These are phyloP conservation scores for Adineta ricciae DNA, from an alignment of 2,888 invertebrate species.

Conservation along the genomic window DNA sequence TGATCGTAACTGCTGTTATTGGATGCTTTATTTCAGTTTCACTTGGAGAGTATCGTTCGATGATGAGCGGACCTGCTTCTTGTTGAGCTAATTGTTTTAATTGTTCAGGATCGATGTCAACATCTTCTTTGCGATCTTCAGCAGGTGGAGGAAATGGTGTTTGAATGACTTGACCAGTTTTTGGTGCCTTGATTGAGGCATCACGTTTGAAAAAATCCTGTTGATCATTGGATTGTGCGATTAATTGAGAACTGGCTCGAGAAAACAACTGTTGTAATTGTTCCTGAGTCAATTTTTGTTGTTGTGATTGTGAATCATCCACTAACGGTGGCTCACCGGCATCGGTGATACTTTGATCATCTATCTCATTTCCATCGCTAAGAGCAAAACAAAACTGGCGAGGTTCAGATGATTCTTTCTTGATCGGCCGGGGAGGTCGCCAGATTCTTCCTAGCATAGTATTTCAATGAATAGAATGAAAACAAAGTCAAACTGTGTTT, in stretches of 20 bases:
- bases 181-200: neutral
- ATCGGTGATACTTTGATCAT: too few species aligned
- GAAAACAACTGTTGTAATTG: constrained; percentile 1
- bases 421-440: too few species aligned
- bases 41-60: constrained; percentile 9
- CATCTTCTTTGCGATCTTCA: neutral
- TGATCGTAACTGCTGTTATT: neutral
- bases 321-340: too few species aligned
- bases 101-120: neutral
- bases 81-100: constrained; percentile 2
- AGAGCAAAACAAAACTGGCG: too few species aligned
- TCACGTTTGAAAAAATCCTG: constrained; percentile 13
- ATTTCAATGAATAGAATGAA: too few species aligned
- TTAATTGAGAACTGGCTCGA: neutral
- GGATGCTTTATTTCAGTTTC: neutral
- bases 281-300: neutral
- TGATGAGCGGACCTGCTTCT: neutral
- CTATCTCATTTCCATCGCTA: too few species aligned
- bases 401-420: too few species aligned
- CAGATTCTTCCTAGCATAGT: too few species aligned
- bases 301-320: neutral
- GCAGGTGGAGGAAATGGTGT: neutral
- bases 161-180: neutral
- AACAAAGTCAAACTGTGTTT: too few species aligned
- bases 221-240: neutral